Evolutionary conservation across 2,888 invertebrate genomes (phyloP).

Genomic region (Acronicta alni): DNA sequence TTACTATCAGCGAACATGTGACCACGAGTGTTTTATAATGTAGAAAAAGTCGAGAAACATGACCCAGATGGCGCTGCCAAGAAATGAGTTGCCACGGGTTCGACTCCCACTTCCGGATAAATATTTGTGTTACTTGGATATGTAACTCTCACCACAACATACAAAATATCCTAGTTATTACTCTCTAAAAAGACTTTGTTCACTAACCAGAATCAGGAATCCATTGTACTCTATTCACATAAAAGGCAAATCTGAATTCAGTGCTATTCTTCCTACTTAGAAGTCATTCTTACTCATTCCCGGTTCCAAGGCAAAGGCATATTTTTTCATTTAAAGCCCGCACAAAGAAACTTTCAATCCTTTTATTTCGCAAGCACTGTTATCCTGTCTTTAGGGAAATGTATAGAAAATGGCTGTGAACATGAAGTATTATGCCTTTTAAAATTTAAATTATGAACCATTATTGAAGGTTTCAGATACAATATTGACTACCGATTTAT

Average conservation of each 20-base stretch:
- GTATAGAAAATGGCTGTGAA: constrained; percentile 20
- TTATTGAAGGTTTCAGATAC: constrained; percentile 40
- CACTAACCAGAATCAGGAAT: constrained; percentile 3
- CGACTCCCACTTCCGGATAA: constrained; percentile 3
- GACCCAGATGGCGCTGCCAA: constrained; percentile 2
- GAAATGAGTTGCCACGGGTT: background rate
- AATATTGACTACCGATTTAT: constrained; percentile 54
- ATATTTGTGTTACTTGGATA: constrained; percentile 14
- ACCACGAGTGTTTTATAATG: constrained; percentile 20
- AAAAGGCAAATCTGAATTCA: constrained; percentile 13
- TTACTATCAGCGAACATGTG: constrained; percentile 28
- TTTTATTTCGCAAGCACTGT: constrained; percentile 16
- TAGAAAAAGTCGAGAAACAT: constrained; percentile 16
- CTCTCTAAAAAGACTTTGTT: no score
- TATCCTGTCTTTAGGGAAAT: constrained; percentile 21
- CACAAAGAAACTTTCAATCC: constrained; percentile 17
- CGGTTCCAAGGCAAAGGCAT: constrained; percentile 1
- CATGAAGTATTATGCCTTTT: constrained; percentile 33
- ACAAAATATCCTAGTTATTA: background rate
- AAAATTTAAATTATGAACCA: constrained; percentile 29
- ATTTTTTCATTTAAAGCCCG: constrained; percentile 18
- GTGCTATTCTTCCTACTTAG: constrained; percentile 11
- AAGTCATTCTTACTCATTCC: constrained; percentile 23
- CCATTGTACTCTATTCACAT: background rate
- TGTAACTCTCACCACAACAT: constrained; percentile 4